Conservation (phyloP, 92 coral and sea anemone species). For the Actinernus sp. region DNA sequence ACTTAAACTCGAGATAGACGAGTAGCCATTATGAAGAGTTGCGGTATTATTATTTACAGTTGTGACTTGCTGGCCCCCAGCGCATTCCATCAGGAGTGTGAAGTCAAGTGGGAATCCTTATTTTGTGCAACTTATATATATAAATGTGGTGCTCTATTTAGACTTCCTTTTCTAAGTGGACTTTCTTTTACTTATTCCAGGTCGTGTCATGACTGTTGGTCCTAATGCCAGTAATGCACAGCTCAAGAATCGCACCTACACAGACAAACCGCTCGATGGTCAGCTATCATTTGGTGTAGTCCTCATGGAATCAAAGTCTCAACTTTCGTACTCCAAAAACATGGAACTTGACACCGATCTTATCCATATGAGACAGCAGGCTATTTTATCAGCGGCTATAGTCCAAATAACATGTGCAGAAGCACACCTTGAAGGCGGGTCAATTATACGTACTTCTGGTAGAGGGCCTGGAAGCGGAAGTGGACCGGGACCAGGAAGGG, state of each 20-base stretch:
- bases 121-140: no score
- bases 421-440: conserved; percentile 90
- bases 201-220: conserved; percentile 52
- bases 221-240: conserved; percentile 83
- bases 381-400: conserved; percentile 78
- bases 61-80: no score
- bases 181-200: background rate
- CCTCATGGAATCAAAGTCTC: conserved; percentile 77
- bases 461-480: conserved; percentile 56
- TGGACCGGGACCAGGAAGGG: conserved; percentile 78
- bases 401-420: conserved; percentile 71
- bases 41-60: no score
- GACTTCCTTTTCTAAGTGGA: no score
- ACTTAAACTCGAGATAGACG: no score
- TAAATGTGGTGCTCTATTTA: no score
- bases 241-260: conserved; percentile 66
- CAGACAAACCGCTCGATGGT: conserved; percentile 70
- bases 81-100: no score
- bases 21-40: no score
- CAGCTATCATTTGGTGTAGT: conserved; percentile 81
- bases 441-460: conserved; percentile 66
- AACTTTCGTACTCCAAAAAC: conserved; percentile 57
- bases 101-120: no score
- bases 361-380: conserved; percentile 84
- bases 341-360: conserved; percentile 72